Evolutionary conservation across 2,888 invertebrate species (phyloP).

Genomic region (Neoaliturus tenellus): DNA sequence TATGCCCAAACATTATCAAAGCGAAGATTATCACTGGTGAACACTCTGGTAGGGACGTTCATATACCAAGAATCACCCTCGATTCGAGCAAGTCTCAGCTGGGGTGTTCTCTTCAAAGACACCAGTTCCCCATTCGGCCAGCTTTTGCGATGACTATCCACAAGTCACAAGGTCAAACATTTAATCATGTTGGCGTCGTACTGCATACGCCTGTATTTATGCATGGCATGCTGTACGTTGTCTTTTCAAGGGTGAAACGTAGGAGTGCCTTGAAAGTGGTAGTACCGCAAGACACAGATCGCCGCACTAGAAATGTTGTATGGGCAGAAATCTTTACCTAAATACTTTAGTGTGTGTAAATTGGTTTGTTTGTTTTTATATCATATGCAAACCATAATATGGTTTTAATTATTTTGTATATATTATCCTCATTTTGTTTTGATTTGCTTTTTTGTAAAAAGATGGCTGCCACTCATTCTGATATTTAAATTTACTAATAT

Average conservation of each 20-base stretch:
- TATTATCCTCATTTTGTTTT: no score
- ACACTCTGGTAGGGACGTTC: constrained; percentile 21
- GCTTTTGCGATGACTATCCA: constrained; percentile 40
- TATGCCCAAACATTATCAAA: constrained; percentile 43
- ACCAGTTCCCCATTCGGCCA: background rate
- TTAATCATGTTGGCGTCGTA: constrained; percentile 6
- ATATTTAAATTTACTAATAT: no score
- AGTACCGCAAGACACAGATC: background rate
- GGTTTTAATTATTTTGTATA: no score
- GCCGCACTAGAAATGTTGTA: background rate
- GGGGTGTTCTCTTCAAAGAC: background rate
- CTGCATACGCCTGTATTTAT: constrained; percentile 2
- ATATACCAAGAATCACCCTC: constrained; percentile 40
- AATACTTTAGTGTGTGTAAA: background rate
- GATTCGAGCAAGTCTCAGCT: constrained; percentile 43
- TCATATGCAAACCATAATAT: no score
- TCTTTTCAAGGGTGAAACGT: background rate
- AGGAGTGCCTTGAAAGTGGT: constrained; percentile 24
- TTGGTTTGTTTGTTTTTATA: no score
- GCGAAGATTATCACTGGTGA: constrained; percentile 37
- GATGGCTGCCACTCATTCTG: no score
- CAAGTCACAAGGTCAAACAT: background rate
- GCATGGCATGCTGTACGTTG: constrained; percentile 31
- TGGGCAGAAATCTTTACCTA: constrained; percentile 22
- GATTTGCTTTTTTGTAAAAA: no score